A percentile compares a stretch with the other conserved stretches of the same genome.
Conservation (phyloP, 92 coral and sea anemone species). For the Blastomussa wellsi region DNA sequence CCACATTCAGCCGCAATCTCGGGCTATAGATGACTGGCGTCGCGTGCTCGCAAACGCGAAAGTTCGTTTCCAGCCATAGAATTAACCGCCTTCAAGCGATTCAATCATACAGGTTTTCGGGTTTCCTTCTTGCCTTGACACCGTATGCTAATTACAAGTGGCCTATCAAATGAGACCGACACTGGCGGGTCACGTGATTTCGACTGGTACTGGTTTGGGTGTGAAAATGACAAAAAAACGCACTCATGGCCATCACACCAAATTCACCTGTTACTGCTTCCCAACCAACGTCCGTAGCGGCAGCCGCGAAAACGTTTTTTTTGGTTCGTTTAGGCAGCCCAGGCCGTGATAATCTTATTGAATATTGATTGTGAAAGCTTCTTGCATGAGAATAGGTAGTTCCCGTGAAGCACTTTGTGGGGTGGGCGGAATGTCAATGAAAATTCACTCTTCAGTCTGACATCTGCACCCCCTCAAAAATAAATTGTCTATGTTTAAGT, state of each 20-base stretch:
- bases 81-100: constrained; percentile 60
- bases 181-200: constrained; percentile 76
- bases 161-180: constrained; percentile 84
- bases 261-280: constrained; percentile 23
- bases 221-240: constrained; percentile 38
- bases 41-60: constrained; percentile 45
- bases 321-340: background rate
- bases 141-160: constrained; percentile 91
- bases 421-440: constrained; percentile 14
- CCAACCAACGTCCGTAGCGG: constrained; percentile 3
- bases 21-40: constrained; percentile 32
- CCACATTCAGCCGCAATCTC: constrained; percentile 50
- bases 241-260: constrained; percentile 8
- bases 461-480: background rate
- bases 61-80: constrained; percentile 77
- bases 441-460: background rate
- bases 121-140: constrained; percentile 90
- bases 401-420: background rate
- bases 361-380: background rate
- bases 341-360: background rate
- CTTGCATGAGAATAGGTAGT: background rate
- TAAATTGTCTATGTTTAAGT: constrained; percentile 16
- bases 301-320: constrained; percentile 14
- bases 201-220: constrained; percentile 65
- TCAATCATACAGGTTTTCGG: constrained; percentile 74